Base-by-base conservation (phyloP, 2,113 vertebrate species). In the Pseudorasbora parva region DNA sequence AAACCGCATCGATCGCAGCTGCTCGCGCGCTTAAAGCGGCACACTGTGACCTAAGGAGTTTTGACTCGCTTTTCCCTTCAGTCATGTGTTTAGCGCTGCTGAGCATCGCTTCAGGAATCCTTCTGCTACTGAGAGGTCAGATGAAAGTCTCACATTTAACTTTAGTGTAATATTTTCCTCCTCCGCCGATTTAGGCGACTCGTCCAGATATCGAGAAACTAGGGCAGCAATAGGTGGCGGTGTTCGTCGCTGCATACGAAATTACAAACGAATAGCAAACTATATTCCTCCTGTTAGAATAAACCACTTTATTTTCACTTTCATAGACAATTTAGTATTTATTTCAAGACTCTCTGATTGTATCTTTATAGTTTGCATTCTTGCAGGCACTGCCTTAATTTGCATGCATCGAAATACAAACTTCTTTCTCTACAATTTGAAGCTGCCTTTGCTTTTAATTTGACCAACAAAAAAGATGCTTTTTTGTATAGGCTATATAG, bases 61-160 rank as follows among this genome's bases (percentile, higher is more conserved):
- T 69, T 81, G 19, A 37, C 41, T 9, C 8, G 33, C 3, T 2
- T 1, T 8, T 11, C 23, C 7, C 9, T 33, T 47, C 79, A 56
- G 59, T 69, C 30, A 81, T 83, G 85, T n/a, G 68, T 25, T 0
- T 57, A 11, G 56, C 25, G 56, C 17, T 57, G 21, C 49, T 78
- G 25, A 51, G 33, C 45, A 12, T 60, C 21, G 85, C 56, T 49
- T 71, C 69, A 43, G 33, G 41, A 10, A 33, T 83, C 3, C 27
- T 49, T 77, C 51, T 77, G 45, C 85, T 86, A 56, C 66, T 86
- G 15, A 25, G 41, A 86, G 85, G 85, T 86, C 41, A 62, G 73
- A n/a, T 75, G 5, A 5, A 60, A 47, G 9, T 8, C 68, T 57
- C 45, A 23, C 10, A 1, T n/a, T 37, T 27, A 51, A 15, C 45